Percentiles rank a stretch among this genome's conserved stretches.
Evolutionary conservation across 2,888 invertebrate genomes (phyloP).

Genomic region (Oxycera nigricornis): DNA sequence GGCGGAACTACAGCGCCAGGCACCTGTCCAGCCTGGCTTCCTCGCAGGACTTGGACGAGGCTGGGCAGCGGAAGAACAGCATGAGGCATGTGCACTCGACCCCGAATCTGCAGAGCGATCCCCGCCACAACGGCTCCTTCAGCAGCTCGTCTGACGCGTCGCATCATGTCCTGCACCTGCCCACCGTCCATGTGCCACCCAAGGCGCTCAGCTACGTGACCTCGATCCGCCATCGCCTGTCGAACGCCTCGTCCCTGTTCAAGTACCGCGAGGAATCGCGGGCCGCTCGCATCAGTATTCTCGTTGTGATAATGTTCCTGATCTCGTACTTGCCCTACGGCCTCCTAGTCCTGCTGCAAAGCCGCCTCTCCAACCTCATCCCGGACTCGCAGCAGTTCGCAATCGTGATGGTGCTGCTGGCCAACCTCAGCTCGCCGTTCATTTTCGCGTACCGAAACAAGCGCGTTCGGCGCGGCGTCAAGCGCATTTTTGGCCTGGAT

Average conservation of each 20-base stretch:
- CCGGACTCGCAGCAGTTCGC: constrained; percentile 58
- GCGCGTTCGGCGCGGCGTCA: constrained; percentile 61
- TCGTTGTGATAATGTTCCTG: constrained; percentile 62
- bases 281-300: constrained; percentile 82
- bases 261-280: constrained; percentile 87
- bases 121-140: constrained; percentile 44
- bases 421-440: constrained; percentile 61
- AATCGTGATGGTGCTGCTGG: constrained; percentile 60
- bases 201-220: constrained; percentile 67
- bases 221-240: constrained; percentile 78
- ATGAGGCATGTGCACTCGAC: constrained; percentile 61
- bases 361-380: constrained; percentile 57
- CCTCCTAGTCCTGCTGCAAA: constrained; percentile 58
- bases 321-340: constrained; percentile 62
- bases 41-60: constrained; percentile 35
- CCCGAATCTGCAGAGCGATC: constrained; percentile 57
- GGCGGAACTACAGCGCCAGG: constrained; percentile 60
- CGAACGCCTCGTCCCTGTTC: constrained; percentile 84
- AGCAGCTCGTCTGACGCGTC: constrained; percentile 36
- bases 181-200: constrained; percentile 60
- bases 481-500: constrained; percentile 59
- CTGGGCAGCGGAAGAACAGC: constrained; percentile 49
- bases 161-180: constrained; percentile 51
- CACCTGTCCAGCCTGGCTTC: constrained; percentile 57
- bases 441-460: constrained; percentile 63